These are phyloP conservation scores for Synchiropus splendidus DNA, from an alignment of 2,113 vertebrate genomes.

Conservation along the genomic window DNA sequence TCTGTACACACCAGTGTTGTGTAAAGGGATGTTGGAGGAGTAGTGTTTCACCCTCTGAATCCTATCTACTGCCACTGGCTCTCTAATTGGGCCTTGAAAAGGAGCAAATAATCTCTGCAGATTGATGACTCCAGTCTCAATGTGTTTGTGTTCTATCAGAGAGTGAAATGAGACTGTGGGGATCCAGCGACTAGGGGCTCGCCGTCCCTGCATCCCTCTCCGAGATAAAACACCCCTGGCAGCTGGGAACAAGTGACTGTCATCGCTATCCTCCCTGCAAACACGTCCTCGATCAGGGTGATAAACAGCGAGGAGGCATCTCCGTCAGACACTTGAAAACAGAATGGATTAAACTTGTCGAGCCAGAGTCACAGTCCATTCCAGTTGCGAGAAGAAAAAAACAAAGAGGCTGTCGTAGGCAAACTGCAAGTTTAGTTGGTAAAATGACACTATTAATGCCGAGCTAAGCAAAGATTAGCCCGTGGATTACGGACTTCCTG, in stretches of 20 bases:
- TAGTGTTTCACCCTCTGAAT: slow-evolving; percentile 38
- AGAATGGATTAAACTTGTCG: slow-evolving; percentile 44
- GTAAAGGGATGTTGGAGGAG: slow-evolving; percentile 34
- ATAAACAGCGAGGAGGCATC: slow-evolving; percentile 34
- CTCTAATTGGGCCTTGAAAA: slow-evolving; percentile 59
- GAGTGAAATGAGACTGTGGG: slow-evolving; percentile 65
- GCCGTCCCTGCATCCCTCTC: slow-evolving; percentile 31
- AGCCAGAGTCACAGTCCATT: slow-evolving; percentile 33
- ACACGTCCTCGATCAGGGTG: slow-evolving; percentile 57
- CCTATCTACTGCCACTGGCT: slow-evolving; percentile 39
- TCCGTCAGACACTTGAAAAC: slow-evolving; percentile 20
- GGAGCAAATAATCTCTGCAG: slow-evolving; percentile 51
- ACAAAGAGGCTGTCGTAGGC: too few relatives aligned
- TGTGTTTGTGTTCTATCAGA: slow-evolving; percentile 67
- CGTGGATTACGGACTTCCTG: too few relatives aligned
- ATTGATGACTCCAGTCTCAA: slow-evolving; percentile 57
- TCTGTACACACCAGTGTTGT: slow-evolving; percentile 43
- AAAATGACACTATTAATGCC: slow-evolving; percentile 2
- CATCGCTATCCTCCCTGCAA: slow-evolving; percentile 50
- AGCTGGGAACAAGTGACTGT: slow-evolving; percentile 55
- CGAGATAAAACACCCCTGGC: slow-evolving; percentile 49
- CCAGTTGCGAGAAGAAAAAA: slow-evolving; percentile 24
- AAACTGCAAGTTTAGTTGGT: too few relatives aligned
- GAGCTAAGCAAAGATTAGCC: too few relatives aligned
- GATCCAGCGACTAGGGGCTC: slow-evolving; percentile 37